These are phyloP conservation scores for Rhabdomys pumilio DNA, from an alignment of 2,797 vertebrate genomes.

Conservation along the genomic window DNA sequence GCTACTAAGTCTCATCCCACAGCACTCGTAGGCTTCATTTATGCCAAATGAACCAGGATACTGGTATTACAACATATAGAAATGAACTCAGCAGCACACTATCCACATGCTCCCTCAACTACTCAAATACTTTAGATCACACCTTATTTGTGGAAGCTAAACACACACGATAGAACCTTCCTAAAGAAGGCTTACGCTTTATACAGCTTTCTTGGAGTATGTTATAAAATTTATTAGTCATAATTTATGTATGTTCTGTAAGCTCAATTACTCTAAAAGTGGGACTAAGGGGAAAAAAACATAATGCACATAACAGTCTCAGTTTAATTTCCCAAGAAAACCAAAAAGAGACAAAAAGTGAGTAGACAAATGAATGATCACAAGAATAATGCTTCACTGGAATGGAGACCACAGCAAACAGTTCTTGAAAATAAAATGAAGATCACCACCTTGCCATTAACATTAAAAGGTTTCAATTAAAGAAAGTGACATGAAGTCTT, in stretches of 20 bases:
- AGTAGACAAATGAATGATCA: conserved; percentile 13
- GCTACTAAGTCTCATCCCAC: conserved; percentile 65
- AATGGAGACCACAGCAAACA: conserved; percentile 42
- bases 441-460: background rate
- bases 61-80: background rate
- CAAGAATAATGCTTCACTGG: conserved; percentile 50
- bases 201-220: conserved; percentile 29
- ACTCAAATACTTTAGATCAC: conserved; percentile 1
- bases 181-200: conserved; percentile 28
- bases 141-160: background rate
- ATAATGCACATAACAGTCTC: conserved; percentile 10
- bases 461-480: conserved; percentile 51
- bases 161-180: conserved; percentile 28
- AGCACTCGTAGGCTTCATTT: conserved; percentile 55
- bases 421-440: conserved; percentile 62
- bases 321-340: conserved; percentile 67
- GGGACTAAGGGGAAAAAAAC: background rate
- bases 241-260: conserved; percentile 51
- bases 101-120: background rate
- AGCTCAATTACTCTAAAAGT: conserved; percentile 40
- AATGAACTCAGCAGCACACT: conserved; percentile 36
- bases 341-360: conserved; percentile 54
- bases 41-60: conserved; percentile 55
- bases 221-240: conserved; percentile 30
- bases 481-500: conserved; percentile 25